These are phyloP conservation scores for Muricea muricata DNA, from an alignment of 92 coral and sea anemone species.

Conservation along the genomic window DNA sequence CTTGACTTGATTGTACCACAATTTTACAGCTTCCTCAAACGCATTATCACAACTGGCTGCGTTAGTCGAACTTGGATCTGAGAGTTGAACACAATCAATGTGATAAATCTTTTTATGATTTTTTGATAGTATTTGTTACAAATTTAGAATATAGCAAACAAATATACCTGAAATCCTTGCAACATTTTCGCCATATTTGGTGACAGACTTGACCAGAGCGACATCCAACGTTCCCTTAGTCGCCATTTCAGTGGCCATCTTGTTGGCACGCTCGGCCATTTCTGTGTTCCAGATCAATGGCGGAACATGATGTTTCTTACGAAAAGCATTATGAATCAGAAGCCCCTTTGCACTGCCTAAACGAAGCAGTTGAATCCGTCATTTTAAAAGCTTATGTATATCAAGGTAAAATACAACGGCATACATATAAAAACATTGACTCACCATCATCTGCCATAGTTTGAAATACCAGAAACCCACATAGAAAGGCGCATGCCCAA, in stretches of 20 bases:
- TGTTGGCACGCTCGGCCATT: constrained; percentile 83
- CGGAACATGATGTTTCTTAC: constrained; percentile 77
- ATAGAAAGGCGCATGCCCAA: not conserved
- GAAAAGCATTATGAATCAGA: constrained; percentile 82
- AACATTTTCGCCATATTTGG: constrained; percentile 90
- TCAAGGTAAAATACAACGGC: no score
- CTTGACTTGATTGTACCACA: constrained; percentile 88
- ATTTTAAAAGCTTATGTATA: no score
- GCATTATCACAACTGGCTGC: constrained; percentile 83
- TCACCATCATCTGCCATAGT: not conserved
- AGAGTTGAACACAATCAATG: no score
- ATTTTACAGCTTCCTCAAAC: constrained; percentile 78
- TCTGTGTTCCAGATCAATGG: constrained; percentile 87
- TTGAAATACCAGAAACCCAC: not conserved
- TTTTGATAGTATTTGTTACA: no score
- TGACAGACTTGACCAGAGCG: constrained; percentile 62
- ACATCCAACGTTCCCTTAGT: constrained; percentile 85
- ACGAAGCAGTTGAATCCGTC: no score
- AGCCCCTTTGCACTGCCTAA: constrained; percentile 77
- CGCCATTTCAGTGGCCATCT: constrained; percentile 94
- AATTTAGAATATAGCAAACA: no score
- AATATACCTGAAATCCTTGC: constrained; percentile 79
- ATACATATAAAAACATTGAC: not conserved
- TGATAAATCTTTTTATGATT: no score
- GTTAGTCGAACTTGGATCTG: constrained; percentile 26